Percentiles rank a stretch among this genome's conserved stretches.
Evolutionary conservation across 1,140 invertebrate species (phyloP).

Genomic region (Brachionus paranguensis): DNA sequence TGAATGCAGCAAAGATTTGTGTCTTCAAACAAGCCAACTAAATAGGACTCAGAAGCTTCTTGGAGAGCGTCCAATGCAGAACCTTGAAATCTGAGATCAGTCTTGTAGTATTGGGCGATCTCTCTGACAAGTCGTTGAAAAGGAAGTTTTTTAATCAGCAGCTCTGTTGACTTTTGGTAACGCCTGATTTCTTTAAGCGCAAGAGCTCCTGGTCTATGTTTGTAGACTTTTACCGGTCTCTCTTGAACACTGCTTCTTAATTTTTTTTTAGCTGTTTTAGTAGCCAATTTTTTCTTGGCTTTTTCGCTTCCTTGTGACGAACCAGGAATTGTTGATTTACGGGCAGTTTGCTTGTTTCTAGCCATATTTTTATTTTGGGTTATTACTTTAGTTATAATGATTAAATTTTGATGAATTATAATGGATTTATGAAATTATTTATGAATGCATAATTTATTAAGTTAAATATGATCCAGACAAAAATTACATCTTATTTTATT

Average conservation of each 20-base stretch:
- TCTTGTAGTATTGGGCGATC: slow-evolving; percentile 73
- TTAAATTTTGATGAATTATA: too few species aligned
- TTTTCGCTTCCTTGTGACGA: slow-evolving; percentile 48
- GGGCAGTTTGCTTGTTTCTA: slow-evolving; percentile 67
- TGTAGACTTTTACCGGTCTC: slow-evolving; percentile 54
- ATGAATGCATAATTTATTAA: too few species aligned
- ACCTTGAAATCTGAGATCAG: slow-evolving; percentile 60
- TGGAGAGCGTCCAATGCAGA: slow-evolving; percentile 55
- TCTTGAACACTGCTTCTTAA: slow-evolving; percentile 59
- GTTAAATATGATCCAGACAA: too few species aligned
- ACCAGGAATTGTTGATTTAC: slow-evolving; percentile 57
- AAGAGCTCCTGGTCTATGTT: slow-evolving; percentile 68
- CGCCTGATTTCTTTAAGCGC: slow-evolving; percentile 76
- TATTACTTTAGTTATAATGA: too few species aligned
- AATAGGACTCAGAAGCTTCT: slow-evolving; percentile 81
- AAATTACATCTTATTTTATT: too few species aligned
- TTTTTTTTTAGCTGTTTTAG: slow-evolving; percentile 65
- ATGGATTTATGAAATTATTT: too few species aligned
- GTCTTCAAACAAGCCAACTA: slow-evolving; percentile 80
- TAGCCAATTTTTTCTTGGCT: slow-evolving; percentile 57
- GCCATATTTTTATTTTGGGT: too few species aligned
- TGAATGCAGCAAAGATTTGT: slow-evolving; percentile 89
- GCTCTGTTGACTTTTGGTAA: slow-evolving; percentile 75
- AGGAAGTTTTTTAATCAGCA: slow-evolving; percentile 72
- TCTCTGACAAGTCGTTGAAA: slow-evolving; percentile 78